phyloP scores from a whole-genome alignment of 2,888 invertebrate species.

The Cancer borealis region DNA sequence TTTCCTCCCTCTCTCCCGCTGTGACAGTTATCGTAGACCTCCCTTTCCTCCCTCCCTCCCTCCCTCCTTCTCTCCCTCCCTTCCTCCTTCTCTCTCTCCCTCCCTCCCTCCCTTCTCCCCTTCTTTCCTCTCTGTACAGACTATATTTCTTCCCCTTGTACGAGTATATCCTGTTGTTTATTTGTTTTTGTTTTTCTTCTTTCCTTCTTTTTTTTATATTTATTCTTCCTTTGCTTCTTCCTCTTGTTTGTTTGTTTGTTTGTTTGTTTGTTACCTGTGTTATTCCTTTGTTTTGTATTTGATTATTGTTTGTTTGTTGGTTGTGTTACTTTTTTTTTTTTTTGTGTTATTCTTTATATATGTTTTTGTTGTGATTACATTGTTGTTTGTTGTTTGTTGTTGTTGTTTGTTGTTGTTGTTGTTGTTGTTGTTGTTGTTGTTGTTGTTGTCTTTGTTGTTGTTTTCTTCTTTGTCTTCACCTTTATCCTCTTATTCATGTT shows the following conservation, averaged over 20 bases:
- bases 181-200: not conserved
- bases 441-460: not conserved
- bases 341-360: not conserved
- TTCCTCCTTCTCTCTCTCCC: constrained; percentile 4
- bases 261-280: not conserved
- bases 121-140: not conserved
- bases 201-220: not conserved
- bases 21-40: constrained; percentile 16
- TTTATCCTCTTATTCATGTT: not conserved
- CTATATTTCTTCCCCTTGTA: constrained; percentile 16
- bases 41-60: not conserved
- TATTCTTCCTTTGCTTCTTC: not conserved
- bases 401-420: not conserved
- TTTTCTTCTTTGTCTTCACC: not conserved
- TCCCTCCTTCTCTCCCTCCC: not conserved
- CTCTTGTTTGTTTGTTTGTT: not conserved
- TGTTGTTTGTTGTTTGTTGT: not conserved
- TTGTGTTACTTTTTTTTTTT: not conserved
- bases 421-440: not conserved
- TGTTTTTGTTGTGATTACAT: not conserved
- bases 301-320: not conserved
- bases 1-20: constrained; percentile 33
- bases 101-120: not conserved
- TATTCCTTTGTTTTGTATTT: not conserved
- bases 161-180: not conserved